These are phyloP conservation scores for Bovichtus variegatus DNA, from an alignment of 2,797 vertebrate genomes.

Conservation along the genomic window DNA sequence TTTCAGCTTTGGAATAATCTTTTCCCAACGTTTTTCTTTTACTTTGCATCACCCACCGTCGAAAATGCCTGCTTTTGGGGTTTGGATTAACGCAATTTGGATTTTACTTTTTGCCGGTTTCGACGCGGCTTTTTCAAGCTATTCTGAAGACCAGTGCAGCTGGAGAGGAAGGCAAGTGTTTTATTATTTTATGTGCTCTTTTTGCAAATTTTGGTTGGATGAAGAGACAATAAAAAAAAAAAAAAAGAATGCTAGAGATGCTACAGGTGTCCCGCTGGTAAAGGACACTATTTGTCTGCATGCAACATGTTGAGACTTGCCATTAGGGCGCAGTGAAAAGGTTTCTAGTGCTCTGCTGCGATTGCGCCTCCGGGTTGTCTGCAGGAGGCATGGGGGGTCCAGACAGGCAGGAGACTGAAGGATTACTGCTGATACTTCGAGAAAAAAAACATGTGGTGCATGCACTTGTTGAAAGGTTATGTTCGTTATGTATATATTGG, in stretches of 20 bases:
- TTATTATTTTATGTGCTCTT: background rate
- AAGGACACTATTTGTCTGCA: conserved; percentile 1
- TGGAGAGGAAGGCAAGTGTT: conserved; percentile 91
- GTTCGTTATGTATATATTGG: background rate
- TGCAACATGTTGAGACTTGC: conserved; percentile 58
- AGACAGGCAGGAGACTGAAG: conserved; percentile 60
- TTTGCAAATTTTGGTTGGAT: background rate
- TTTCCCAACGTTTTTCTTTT: background rate
- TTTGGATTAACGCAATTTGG: conserved; percentile 76
- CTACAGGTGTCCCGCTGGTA: conserved; percentile 6
- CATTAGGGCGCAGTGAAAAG: conserved; percentile 46
- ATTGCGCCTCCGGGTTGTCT: conserved; percentile 56
- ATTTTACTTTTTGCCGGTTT: conserved; percentile 75
- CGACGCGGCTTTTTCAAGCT: conserved; percentile 73
- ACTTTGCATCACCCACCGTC: conserved; percentile 5
- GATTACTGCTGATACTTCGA: conserved; percentile 27
- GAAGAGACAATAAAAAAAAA: background rate
- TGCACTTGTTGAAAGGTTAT: background rate
- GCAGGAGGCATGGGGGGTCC: conserved; percentile 61
- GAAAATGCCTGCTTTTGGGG: conserved; percentile 62
- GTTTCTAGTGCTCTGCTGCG: conserved; percentile 53
- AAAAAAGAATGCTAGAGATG: background rate
- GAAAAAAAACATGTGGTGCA: background rate
- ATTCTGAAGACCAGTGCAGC: conserved; percentile 90
- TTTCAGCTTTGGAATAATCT: conserved; percentile 38